phyloP scores from a whole-genome alignment of 2,797 vertebrate species.

The Microcaecilia unicolor region DNA sequence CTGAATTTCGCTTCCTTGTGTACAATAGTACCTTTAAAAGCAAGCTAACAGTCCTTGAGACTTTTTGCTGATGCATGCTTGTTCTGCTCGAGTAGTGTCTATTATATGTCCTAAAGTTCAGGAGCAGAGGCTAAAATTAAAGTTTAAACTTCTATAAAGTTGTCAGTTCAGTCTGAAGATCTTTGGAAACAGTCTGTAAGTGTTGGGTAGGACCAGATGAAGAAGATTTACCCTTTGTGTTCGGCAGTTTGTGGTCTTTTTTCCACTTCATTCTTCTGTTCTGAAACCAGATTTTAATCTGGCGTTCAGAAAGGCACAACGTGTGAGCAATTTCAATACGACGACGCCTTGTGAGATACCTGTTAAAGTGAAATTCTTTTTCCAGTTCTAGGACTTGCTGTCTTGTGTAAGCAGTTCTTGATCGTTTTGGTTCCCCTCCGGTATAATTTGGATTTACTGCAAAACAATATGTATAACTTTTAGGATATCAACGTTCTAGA shows the following conservation, averaged over 20 bases:
- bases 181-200: conserved; percentile 84
- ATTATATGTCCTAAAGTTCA: conserved; percentile 63
- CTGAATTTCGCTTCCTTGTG: conserved; percentile 45
- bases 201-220: conserved; percentile 70
- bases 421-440: conserved; percentile 92
- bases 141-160: conserved; percentile 75
- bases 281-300: conserved; percentile 99
- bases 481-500: no score
- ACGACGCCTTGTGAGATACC: conserved; percentile 95
- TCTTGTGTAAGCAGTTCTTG: conserved; percentile 94
- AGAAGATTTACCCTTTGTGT: conserved; percentile 93
- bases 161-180: conserved; percentile 92
- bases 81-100: conserved; percentile 67
- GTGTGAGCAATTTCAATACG: conserved; percentile 97
- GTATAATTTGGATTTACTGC: conserved; percentile 95
- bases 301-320: conserved; percentile 93
- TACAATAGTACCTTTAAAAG: conserved; percentile 57
- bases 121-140: conserved; percentile 35
- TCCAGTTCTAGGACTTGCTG: conserved; percentile 98
- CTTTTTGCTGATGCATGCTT: conserved; percentile 74
- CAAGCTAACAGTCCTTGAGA: conserved; percentile 56
- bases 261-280: conserved; percentile 99
- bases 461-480: no score
- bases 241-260: conserved; percentile 98
- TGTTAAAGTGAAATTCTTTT: conserved; percentile 99